Conservation (phyloP, 2,113 vertebrate species). For the Alectura lathami region DNA sequence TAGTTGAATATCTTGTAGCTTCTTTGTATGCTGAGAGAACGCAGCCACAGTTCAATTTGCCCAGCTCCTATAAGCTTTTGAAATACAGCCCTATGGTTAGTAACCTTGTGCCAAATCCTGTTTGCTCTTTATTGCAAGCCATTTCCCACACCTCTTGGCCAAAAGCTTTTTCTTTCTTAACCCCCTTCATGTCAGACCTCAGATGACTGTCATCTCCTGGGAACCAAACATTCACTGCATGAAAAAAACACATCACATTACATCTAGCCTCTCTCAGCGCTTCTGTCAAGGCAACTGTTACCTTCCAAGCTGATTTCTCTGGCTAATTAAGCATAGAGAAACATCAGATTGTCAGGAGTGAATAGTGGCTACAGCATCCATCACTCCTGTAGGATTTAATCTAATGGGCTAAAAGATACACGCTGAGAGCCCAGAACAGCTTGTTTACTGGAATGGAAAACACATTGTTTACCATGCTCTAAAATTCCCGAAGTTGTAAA, state of each 20-base stretch:
- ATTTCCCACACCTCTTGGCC: neutral
- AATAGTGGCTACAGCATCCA: neutral
- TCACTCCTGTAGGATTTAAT: slow-evolving; percentile 19
- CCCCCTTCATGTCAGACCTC: neutral
- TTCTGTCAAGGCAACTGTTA: slow-evolving; percentile 41
- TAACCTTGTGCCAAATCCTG: neutral
- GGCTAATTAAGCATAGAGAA: slow-evolving; percentile 40
- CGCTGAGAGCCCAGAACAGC: neutral
- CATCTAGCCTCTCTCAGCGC: neutral
- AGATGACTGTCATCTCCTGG: neutral
- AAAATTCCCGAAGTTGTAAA: slow-evolving; percentile 15
- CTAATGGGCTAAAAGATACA: slow-evolving; percentile 12
- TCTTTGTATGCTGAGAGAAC: neutral
- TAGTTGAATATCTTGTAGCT: neutral
- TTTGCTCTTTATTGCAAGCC: neutral
- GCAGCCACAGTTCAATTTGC: neutral
- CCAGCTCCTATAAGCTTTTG: neutral
- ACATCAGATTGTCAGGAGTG: neutral
- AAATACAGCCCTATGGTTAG: neutral
- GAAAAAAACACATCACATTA: neutral
- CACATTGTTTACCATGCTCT: neutral
- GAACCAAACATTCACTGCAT: neutral
- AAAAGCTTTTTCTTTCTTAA: neutral
- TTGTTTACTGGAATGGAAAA: slow-evolving; percentile 27
- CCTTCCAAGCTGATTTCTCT: slow-evolving; percentile 44